Percentiles rank a stretch among this genome's conserved stretches.
phyloP scores from a whole-genome alignment of 2,113 vertebrate species.

The Sinosuthora webbiana region DNA sequence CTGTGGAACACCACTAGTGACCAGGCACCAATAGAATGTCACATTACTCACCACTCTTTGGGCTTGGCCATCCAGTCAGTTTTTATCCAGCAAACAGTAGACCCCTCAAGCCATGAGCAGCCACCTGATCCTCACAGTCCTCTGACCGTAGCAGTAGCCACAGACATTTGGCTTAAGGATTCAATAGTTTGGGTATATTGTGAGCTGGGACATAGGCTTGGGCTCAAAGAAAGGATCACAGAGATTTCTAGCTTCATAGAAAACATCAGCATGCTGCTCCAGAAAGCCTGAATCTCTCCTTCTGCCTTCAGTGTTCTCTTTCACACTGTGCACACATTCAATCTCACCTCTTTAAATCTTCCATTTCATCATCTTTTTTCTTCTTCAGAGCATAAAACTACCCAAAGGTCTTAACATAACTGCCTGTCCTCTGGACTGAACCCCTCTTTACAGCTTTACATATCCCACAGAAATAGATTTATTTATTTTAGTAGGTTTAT shows the following conservation, averaged over 20 bases:
- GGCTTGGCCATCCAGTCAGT: not conserved
- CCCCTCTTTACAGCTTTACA: not conserved
- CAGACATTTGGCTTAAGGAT: not conserved
- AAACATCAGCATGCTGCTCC: not conserved
- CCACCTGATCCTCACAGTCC: not conserved
- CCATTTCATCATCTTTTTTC: not conserved
- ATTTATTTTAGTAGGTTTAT: slow-evolving; percentile 8
- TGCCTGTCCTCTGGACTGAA: not conserved
- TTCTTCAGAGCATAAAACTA: not conserved
- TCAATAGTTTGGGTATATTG: not conserved
- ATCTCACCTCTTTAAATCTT: not conserved
- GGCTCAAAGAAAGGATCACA: not conserved
- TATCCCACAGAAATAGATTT: not conserved
- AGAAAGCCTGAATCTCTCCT: not conserved
- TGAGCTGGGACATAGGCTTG: not conserved
- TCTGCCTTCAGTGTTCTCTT: not conserved
- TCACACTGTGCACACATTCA: not conserved
- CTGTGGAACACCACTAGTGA: not conserved
- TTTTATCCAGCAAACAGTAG: not conserved
- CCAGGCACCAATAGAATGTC: not conserved
- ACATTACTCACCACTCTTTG: not conserved
- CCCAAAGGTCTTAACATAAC: not conserved
- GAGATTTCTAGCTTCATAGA: not conserved
- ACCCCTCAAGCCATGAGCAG: too few species aligned
- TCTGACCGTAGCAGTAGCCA: not conserved